Percentiles rank a stretch among this genome's conserved stretches.
Conservation (phyloP, 2,888 invertebrate genomes). For the Strigamia transsilvanica region DNA sequence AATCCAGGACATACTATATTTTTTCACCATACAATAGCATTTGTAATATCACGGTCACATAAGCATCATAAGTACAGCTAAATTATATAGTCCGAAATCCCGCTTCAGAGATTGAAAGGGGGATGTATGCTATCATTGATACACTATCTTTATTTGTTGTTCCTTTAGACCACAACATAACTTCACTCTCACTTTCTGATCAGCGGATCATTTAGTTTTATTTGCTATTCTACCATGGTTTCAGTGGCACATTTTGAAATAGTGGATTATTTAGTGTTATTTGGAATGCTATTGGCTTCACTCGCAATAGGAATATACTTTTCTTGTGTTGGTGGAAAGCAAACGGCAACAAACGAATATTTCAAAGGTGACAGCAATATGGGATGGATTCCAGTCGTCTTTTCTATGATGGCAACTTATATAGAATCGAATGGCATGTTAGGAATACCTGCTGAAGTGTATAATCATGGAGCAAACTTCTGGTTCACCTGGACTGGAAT, state of each 20-base stretch:
- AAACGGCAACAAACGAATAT: slow-evolving; percentile 36
- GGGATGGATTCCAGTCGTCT: slow-evolving; percentile 59
- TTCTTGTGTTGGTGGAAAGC: slow-evolving; percentile 69
- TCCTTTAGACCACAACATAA: too few relatives aligned
- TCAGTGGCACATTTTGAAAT: slow-evolving; percentile 55
- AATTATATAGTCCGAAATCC: too few relatives aligned
- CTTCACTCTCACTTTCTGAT: too few relatives aligned
- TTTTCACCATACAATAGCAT: too few relatives aligned
- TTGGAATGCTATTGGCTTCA: slow-evolving; percentile 78
- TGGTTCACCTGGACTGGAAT: slow-evolving; percentile 12
- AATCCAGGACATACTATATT: too few relatives aligned
- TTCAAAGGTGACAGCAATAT: slow-evolving; percentile 54
- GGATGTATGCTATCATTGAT: too few relatives aligned
- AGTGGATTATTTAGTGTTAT: slow-evolving; percentile 78
- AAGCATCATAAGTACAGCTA: too few relatives aligned
- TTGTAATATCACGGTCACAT: too few relatives aligned
- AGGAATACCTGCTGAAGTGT: slow-evolving; percentile 48
- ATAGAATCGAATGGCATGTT: slow-evolving; percentile 51
- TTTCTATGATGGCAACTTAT: slow-evolving; percentile 48
- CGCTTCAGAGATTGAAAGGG: too few relatives aligned
- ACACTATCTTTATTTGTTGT: too few relatives aligned
- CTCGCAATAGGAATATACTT: slow-evolving; percentile 86
- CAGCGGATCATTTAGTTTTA: too few relatives aligned
- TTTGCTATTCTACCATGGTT: not conserved
- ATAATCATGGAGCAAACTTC: slow-evolving; percentile 29